phyloP scores from a whole-genome alignment of 2,113 vertebrate genomes.

The Cyanistes caeruleus region DNA sequence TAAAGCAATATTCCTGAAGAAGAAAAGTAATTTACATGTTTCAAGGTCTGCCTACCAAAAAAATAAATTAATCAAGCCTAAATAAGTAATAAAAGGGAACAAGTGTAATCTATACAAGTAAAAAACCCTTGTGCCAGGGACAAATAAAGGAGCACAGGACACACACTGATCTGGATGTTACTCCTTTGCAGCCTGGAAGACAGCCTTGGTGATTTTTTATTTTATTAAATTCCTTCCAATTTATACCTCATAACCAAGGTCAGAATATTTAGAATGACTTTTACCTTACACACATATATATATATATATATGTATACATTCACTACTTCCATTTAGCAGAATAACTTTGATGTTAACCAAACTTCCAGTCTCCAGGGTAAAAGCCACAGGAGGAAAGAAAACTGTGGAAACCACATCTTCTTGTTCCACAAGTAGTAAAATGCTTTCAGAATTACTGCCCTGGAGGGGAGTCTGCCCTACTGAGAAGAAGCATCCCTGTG shows the following conservation, averaged over 20 bases:
- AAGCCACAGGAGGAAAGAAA: background rate
- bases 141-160: background rate
- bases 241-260: background rate
- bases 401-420: background rate
- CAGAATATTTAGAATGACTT: background rate
- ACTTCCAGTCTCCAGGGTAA: background rate
- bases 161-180: background rate
- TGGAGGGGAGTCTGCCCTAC: background rate
- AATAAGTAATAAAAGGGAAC: background rate
- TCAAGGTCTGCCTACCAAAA: background rate
- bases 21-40: slow-evolving; percentile 45
- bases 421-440: background rate
- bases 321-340: background rate
- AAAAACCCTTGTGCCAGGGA: background rate
- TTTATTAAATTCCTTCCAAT: background rate
- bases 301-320: background rate
- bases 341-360: background rate
- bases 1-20: slow-evolving; percentile 21
- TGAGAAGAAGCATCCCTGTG: background rate
- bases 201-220: background rate
- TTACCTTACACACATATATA: background rate
- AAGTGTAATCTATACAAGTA: background rate
- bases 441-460: background rate
- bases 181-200: background rate
- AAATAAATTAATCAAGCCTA: slow-evolving; percentile 3